Base-by-base conservation (phyloP, 2,797 vertebrate species). In the Sparus aurata region DNA sequence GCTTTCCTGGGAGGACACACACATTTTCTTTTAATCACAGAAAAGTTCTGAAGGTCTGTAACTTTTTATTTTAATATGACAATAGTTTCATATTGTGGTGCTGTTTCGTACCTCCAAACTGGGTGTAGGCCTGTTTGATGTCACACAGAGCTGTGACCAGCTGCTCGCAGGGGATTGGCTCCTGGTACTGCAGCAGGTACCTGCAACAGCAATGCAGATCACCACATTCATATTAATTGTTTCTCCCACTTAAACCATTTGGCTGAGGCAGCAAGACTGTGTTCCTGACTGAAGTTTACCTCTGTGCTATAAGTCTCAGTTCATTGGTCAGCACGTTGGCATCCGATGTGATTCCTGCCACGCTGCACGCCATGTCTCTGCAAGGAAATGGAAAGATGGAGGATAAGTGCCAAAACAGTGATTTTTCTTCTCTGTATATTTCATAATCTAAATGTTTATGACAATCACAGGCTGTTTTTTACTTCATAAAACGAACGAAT, bases 351-450 rank as follows among this genome's bases (percentile, higher is more conserved):
- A 98, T 98, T 72, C 97, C 97, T 1, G 97, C 97, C 46, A 98
- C 97, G 0, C 97, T 98, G 94, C 97, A 98, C 0, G 97, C 97
- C 97, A 98, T 98, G 85, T 98, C 97, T 91, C 97, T 98, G 90
- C 58, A 87, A 92, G 0, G 27, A n/a, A 5, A 69, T 0, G 5
- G 15, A 18, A 10, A 43, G 7, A 63, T 13, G 11, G 6, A 12
- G 5, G 23, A 22, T 11, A 41, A 17, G 0, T 5, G 34, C 50
- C 54, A 46, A 55, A 2, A 13, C 4, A 22, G 20, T 6, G 8
- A 34, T 27, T 12, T 46, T 22, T 9, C 3, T 2, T 38, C 10
- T 20, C 5, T n/a, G 7, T 8, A 16, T 6, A 18, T 58, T 1
- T 34, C 3, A 61, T 50, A 5, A 46, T 63, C 11, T 38, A 12